Conservation (phyloP, 1,140 invertebrate species). For the Arion vulgaris region DNA sequence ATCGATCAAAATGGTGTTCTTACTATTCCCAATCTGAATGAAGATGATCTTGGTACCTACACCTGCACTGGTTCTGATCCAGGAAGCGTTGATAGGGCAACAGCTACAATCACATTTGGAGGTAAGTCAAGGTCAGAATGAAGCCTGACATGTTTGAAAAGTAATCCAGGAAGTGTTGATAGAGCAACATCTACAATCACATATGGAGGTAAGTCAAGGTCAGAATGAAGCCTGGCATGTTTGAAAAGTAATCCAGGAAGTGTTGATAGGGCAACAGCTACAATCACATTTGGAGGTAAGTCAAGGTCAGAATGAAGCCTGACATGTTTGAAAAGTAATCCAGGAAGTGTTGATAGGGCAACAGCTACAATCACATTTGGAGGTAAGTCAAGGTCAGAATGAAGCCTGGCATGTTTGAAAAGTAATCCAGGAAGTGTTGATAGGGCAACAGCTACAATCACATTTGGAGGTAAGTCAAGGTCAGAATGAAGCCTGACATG, state of each 20-base stretch:
- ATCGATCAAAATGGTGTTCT: constrained; percentile 79
- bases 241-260: constrained; percentile 76
- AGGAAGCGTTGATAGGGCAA: constrained; percentile 74
- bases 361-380: constrained; percentile 83
- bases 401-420: no score
- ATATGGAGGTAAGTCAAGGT: constrained; percentile 84
- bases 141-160: no score
- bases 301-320: no score
- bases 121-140: constrained; percentile 79
- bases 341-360: constrained; percentile 74
- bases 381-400: no score
- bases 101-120: constrained; percentile 83
- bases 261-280: constrained; percentile 77
- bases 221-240: no score
- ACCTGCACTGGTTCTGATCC: constrained; percentile 86
- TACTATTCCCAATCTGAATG: constrained; percentile 82
- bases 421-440: constrained; percentile 74
- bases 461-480: constrained; percentile 82
- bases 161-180: constrained; percentile 62
- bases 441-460: constrained; percentile 81
- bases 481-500: no score
- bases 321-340: no score
- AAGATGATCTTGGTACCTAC: constrained; percentile 89
- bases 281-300: constrained; percentile 84
- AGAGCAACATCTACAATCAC: constrained; percentile 81